Evolutionary conservation across 2,888 invertebrate species (phyloP).

Genomic region (Timandra comae): DNA sequence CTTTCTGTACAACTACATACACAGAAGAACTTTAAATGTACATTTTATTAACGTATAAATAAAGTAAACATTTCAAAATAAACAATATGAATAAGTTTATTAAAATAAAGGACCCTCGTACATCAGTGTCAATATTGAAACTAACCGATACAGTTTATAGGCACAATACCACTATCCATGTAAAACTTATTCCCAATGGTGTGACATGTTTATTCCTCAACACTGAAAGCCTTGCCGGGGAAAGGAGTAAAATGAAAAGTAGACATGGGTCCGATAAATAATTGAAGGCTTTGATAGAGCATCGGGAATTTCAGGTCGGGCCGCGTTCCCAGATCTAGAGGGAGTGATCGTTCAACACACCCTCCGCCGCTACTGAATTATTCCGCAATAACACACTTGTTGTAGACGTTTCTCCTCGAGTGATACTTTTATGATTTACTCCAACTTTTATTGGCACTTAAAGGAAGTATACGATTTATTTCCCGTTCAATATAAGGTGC

Average conservation of each 20-base stretch:
- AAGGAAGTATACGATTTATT: constrained; percentile 76
- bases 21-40: no score
- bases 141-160: constrained; percentile 47
- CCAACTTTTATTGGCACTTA: constrained; percentile 77
- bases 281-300: constrained; percentile 74
- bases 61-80: no score
- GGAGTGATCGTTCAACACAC: constrained; percentile 70
- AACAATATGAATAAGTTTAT: constrained; percentile 17
- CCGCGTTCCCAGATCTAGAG: constrained; percentile 50
- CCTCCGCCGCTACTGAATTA: constrained; percentile 71
- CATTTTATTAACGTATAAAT: no score
- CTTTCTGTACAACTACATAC: no score
- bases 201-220: constrained; percentile 61
- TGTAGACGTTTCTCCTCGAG: constrained; percentile 73
- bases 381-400: constrained; percentile 76
- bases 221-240: constrained; percentile 54
- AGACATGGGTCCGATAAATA: constrained; percentile 76
- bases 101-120: constrained; percentile 39
- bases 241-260: constrained; percentile 75
- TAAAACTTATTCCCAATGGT: constrained; percentile 57
- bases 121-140: constrained; percentile 42
- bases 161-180: constrained; percentile 48
- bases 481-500: constrained; percentile 71
- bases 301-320: constrained; percentile 65
- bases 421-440: constrained; percentile 78